These are phyloP conservation scores for Drosophila mulleri DNA, from an alignment of 2,888 invertebrate species.

Conservation along the genomic window DNA sequence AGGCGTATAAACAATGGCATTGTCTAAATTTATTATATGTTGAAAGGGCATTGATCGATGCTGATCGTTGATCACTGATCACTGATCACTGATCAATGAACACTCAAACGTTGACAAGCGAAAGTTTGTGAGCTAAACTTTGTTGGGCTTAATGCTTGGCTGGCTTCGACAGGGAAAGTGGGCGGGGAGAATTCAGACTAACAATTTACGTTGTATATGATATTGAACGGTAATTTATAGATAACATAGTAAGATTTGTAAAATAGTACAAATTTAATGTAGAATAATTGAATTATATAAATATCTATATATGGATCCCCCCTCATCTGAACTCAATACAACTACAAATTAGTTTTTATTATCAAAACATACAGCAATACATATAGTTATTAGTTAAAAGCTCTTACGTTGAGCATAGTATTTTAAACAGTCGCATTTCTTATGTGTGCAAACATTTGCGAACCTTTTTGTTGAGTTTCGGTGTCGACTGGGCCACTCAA, in stretches of 20 bases:
- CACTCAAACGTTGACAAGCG: constrained; percentile 45
- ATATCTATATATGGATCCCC: not conserved
- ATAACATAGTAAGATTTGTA: not conserved
- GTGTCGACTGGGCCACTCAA: constrained; percentile 16
- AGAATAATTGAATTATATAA: not conserved
- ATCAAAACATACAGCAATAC: not conserved
- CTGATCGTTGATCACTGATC: constrained; percentile 31
- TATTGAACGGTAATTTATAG: not conserved
- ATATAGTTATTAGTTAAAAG: not conserved
- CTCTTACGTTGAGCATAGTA: not conserved
- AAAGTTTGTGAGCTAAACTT: constrained; percentile 52
- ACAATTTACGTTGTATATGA: constrained; percentile 1
- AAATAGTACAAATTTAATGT: not conserved
- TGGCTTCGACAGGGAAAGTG: constrained; percentile 45
- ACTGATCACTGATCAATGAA: constrained; percentile 14
- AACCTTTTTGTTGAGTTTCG: constrained; percentile 23
- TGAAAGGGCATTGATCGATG: constrained; percentile 67
- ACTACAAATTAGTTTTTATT: too few relatives aligned
- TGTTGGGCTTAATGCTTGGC: constrained; percentile 26
- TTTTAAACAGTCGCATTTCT: constrained; percentile 23
- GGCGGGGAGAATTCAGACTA: constrained; percentile 18
- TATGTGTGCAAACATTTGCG: constrained; percentile 24
- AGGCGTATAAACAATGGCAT: constrained; percentile 23
- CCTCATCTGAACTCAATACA: too few relatives aligned
- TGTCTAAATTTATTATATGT: constrained; percentile 40